Conservation (phyloP, 2,888 invertebrate species). For the Yponomeuta sedellus region DNA sequence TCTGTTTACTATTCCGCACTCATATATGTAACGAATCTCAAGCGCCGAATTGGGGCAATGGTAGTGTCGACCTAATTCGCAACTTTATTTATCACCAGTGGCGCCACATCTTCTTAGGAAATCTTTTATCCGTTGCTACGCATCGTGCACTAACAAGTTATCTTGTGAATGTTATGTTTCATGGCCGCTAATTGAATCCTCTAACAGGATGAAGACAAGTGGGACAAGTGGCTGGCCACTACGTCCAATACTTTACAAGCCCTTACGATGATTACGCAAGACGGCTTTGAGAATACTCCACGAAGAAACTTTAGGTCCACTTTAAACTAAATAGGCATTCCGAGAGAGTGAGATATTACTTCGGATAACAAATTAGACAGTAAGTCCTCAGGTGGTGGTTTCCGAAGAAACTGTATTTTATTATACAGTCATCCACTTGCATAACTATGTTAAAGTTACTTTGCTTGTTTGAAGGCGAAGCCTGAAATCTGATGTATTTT, state of each 20-base stretch:
- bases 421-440: not conserved
- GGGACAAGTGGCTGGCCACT: constrained; percentile 8
- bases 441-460: not conserved
- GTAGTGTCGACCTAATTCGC: constrained; percentile 8
- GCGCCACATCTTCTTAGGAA: constrained; percentile 6
- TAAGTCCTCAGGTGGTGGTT: not conserved
- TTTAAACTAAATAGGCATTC: not conserved
- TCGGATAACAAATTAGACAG: not conserved
- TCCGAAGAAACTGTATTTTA: not conserved
- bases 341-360: not conserved
- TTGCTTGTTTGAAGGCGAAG: not conserved
- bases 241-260: not conserved
- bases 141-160: not conserved
- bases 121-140: not conserved
- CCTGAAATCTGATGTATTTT: no score
- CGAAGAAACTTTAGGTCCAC: not conserved
- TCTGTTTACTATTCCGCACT: constrained; percentile 38
- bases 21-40: constrained; percentile 26
- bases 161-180: not conserved
- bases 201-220: constrained; percentile 7
- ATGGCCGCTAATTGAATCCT: constrained; percentile 2
- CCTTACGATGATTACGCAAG: not conserved
- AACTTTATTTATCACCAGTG: not conserved
- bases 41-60: constrained; percentile 26
- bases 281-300: not conserved